Evolutionary conservation across 2,113 vertebrate genomes (phyloP).

Genomic region (Sterrhoptilus dennistouni): DNA sequence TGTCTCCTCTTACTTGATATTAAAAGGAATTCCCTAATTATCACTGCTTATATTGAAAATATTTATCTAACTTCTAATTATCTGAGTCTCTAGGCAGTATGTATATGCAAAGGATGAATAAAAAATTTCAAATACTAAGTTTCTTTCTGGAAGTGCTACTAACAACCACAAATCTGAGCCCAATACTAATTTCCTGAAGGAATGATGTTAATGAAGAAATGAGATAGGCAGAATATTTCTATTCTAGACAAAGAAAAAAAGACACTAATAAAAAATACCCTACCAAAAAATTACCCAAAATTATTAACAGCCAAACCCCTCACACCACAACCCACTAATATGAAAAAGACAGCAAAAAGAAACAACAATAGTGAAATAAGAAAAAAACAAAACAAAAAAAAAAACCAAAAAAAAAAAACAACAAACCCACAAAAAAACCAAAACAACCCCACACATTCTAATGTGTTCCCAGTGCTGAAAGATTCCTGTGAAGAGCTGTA

Average conservation of each 20-base stretch:
- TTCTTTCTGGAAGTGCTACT: background rate
- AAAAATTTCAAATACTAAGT: background rate
- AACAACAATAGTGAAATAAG: background rate
- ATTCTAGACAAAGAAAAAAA: background rate
- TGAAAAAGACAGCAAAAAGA: background rate
- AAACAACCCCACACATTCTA: background rate
- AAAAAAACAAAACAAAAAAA: background rate
- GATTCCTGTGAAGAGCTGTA: background rate
- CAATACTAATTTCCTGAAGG: background rate
- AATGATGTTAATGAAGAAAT: background rate
- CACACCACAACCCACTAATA: background rate
- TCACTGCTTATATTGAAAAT: slow-evolving; percentile 10
- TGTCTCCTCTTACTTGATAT: background rate
- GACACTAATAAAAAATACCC: background rate
- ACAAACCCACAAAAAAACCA: too few species aligned
- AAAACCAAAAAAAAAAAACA: too few species aligned
- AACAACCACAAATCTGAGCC: background rate
- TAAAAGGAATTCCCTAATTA: background rate
- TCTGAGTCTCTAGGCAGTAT: background rate
- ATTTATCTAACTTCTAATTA: slow-evolving; percentile 2
- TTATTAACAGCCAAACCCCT: background rate
- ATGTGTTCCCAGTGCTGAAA: background rate
- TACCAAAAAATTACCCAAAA: background rate
- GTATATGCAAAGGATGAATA: background rate
- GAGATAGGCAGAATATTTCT: background rate